Percentiles rank a stretch among this genome's conserved stretches.
Evolutionary conservation across 1,140 invertebrate genomes (phyloP).

Genomic region (Mylabris phalerata): DNA sequence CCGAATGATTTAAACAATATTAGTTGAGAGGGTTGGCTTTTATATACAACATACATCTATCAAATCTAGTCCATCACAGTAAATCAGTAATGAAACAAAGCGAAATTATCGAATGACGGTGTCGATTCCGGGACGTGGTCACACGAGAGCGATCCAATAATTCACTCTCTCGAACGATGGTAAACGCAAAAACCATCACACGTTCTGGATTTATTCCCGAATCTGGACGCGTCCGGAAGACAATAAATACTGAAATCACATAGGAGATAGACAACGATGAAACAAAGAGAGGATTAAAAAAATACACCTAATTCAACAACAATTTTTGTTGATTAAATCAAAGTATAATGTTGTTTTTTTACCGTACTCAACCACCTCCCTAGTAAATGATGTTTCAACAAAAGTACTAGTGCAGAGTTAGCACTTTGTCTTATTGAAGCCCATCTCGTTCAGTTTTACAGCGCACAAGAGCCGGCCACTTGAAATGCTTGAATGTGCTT

Average conservation of each 20-base stretch:
- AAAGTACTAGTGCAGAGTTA: conserved; percentile 18
- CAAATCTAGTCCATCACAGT: neutral
- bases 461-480: conserved; percentile 20
- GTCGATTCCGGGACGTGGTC: conserved; percentile 13
- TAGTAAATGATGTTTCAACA: too few species aligned
- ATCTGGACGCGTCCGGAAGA: conserved; percentile 14
- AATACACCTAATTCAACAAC: too few species aligned
- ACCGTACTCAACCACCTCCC: too few species aligned
- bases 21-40: too few species aligned
- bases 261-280: too few species aligned
- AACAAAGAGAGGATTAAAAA: too few species aligned
- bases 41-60: neutral
- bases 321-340: too few species aligned
- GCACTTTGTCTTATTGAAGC: conserved; percentile 37
- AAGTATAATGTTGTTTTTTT: too few species aligned
- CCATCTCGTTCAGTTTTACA: conserved; percentile 31
- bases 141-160: conserved; percentile 11
- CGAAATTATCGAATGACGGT: conserved; percentile 10
- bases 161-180: conserved; percentile 6
- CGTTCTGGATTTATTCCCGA: conserved; percentile 4
- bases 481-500: conserved; percentile 32
- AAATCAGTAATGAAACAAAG: conserved; percentile 15
- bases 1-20: too few species aligned
- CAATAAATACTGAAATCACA: conserved; percentile 4
- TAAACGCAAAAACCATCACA: conserved; percentile 4